Evolutionary conservation across 2,888 invertebrate species (phyloP).

Genomic region (Drosophila borborema): DNA sequence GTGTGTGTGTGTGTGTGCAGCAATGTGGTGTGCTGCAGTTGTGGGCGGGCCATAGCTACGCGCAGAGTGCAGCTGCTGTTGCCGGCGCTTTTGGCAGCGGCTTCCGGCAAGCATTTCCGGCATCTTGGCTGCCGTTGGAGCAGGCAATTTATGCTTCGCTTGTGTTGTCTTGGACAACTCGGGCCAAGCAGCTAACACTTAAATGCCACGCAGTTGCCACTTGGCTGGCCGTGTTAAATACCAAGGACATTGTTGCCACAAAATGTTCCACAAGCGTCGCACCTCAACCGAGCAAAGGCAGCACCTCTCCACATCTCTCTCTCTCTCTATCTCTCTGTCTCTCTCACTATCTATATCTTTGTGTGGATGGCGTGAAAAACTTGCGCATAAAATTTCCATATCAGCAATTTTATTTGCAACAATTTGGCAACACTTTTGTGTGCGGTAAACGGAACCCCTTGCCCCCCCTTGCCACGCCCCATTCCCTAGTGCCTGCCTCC

Average conservation of each 20-base stretch:
- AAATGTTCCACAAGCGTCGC: slow-evolving; percentile 18
- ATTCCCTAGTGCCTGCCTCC: neutral
- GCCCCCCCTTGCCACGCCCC: neutral
- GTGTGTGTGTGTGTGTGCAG: neutral
- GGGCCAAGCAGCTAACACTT: slow-evolving; percentile 27
- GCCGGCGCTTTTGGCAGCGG: slow-evolving; percentile 37
- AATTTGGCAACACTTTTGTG: slow-evolving; percentile 76
- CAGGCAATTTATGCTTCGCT: slow-evolving; percentile 53
- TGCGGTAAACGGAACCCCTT: neutral
- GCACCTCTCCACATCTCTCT: neutral
- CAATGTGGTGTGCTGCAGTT: neutral
- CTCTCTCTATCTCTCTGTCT: neutral
- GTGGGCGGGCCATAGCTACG: neutral
- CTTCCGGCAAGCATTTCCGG: slow-evolving; percentile 52
- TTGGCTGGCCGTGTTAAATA: slow-evolving; percentile 50
- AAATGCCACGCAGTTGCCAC: slow-evolving; percentile 49
- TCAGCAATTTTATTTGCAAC: slow-evolving; percentile 80
- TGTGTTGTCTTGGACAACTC: slow-evolving; percentile 34
- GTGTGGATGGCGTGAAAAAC: slow-evolving; percentile 50
- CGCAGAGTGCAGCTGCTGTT: slow-evolving; percentile 13
- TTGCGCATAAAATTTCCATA: slow-evolving; percentile 75
- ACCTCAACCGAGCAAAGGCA: neutral
- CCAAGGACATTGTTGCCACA: slow-evolving; percentile 50
- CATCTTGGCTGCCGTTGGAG: slow-evolving; percentile 33
- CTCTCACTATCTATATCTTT: neutral